Conservation (phyloP, 2,888 invertebrate genomes). For the Ptychoptera contaminata region DNA sequence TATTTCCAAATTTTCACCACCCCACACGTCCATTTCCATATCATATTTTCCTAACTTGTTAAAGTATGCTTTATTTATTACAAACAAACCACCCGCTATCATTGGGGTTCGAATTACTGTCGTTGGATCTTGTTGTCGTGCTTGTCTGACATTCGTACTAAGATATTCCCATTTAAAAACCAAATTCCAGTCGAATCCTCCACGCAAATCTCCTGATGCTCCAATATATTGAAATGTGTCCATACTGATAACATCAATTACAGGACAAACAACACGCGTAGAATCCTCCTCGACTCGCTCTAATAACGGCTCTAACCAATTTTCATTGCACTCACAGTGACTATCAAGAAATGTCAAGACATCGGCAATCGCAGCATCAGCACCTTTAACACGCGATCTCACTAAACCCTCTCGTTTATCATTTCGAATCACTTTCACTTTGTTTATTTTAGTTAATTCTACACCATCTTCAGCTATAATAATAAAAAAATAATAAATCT, state of each 20-base stretch:
- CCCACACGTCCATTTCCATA: conserved; percentile 98
- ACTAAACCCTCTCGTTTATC: conserved; percentile 86
- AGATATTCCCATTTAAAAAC: conserved; percentile 96
- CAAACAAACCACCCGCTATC: conserved; percentile 97
- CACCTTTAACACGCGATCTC: conserved; percentile 82
- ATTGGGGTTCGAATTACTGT: conserved; percentile 90
- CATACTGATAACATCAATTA: conserved; percentile 99
- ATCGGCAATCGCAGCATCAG: conserved; percentile 77
- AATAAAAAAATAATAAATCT: not conserved
- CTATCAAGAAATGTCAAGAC: conserved; percentile 95
- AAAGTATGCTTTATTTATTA: conserved; percentile 85
- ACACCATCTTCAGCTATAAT: conserved; percentile 63
- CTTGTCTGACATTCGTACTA: conserved; percentile 62
- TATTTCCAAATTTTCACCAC: conserved; percentile 89
- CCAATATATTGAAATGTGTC: conserved; percentile 97
- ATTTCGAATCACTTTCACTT: conserved; percentile 83
- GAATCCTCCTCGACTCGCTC: conserved; percentile 84
- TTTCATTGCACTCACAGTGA: conserved; percentile 92
- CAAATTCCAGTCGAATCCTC: conserved; percentile 98
- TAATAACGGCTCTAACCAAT: conserved; percentile 91
- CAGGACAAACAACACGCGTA: conserved; percentile 88
- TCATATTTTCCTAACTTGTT: conserved; percentile 93
- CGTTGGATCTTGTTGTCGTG: conserved; percentile 73
- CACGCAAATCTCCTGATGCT: conserved; percentile 89
- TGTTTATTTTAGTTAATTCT: conserved; percentile 79